Conservation (phyloP, 2,113 vertebrate species). For the Ascaphus truei region DNA sequence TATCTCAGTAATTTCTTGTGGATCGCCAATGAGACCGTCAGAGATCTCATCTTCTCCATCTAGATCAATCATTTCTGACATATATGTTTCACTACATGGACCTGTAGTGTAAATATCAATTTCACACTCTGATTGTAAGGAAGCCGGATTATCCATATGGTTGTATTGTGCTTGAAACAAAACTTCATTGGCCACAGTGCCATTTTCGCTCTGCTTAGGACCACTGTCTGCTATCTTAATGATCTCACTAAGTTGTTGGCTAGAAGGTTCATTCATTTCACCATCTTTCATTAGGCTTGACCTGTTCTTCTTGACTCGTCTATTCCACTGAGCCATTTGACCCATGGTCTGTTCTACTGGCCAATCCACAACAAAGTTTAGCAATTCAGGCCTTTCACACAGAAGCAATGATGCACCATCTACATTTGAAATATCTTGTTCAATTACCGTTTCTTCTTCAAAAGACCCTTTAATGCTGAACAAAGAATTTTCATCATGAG, state of each 20-base stretch:
- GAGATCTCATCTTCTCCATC: conserved; percentile 30
- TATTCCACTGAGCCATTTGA: conserved; percentile 68
- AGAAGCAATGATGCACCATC: not conserved
- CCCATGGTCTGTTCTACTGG: conserved; percentile 71
- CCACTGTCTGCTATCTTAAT: not conserved
- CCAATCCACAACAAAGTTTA: conserved; percentile 88
- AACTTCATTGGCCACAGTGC: not conserved
- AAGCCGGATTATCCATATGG: not conserved
- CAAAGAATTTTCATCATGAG: not conserved
- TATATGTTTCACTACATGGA: conserved; percentile 22
- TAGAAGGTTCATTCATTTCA: conserved; percentile 28
- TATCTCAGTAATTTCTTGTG: conserved; percentile 31
- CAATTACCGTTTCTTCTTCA: not conserved
- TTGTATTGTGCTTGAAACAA: not conserved
- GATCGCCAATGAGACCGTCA: too few species aligned
- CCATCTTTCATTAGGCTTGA: too few species aligned
- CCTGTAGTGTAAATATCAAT: not conserved
- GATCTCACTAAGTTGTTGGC: conserved; percentile 25
- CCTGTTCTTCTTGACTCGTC: conserved; percentile 53
- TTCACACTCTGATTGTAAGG: not conserved
- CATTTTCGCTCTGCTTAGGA: conserved; percentile 13
- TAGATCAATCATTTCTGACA: conserved; percentile 34
- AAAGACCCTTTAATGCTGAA: too few species aligned
- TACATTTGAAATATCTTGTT: conserved; percentile 41
- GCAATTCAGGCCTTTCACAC: conserved; percentile 38